Base-by-base conservation (phyloP, 2,797 vertebrate genomes). In the Oceanodroma leucorhoa region DNA sequence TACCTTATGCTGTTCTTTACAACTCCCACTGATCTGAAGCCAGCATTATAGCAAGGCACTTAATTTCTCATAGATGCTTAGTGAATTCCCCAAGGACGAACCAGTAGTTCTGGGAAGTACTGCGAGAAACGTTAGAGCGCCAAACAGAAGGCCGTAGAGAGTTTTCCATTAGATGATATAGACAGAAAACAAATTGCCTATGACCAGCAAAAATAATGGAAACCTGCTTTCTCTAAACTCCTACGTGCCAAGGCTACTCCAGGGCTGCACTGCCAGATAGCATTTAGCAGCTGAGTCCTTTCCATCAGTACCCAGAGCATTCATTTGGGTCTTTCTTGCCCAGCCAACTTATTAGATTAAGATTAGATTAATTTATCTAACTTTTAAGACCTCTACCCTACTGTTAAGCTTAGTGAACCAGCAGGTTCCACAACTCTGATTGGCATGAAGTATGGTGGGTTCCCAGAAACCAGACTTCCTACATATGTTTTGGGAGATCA, bases 291-390 rank as follows among this genome's bases (percentile, higher is more conserved):
- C 90, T 75, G 67, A 90, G 79, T 50, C 60, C 69, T 40, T 66
- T 60, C 51, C 58, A 51, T 90, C 54, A 30, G 27, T 29, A 61
- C 12, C 10, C 54, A 79, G 29, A 72, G 21, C n/a, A 51, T 40
- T 81, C 38, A 64, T 41, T n/a, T 54, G 17, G 24, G 62, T 72
- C 55, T 51, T 62, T 91, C 70, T 72, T 36, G n/a, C 32, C 36
- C 66, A 72, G 93, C 57, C 70, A 96, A 58, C 2, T 84, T 84
- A 86, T 19, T 55, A 91, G 38, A 78, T 36, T 15, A 95, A 82
- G 38, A 94, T 90, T 57, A 79, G 73, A 87, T 83, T 87, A 91
- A 91, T 83, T 91, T 65, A 79, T 65, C 50, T 81, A 81, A 75
- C 41, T 87, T 75, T 86, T 10, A 80, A 71, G 67, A 83, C 26